Conservation (phyloP, 2,888 invertebrate genomes). For the Apamea monoglypha region DNA sequence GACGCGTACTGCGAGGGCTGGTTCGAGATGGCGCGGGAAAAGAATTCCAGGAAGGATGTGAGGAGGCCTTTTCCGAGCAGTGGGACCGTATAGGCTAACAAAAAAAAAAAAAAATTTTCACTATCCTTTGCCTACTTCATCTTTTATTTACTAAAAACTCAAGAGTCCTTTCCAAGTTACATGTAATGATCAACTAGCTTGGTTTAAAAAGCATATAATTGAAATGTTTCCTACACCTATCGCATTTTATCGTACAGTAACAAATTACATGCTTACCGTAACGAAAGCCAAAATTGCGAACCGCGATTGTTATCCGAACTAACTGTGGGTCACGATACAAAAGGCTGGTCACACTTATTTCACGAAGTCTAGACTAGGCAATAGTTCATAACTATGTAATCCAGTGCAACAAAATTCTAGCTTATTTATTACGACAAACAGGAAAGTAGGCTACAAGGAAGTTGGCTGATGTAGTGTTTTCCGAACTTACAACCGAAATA, state of each 20-base stretch:
- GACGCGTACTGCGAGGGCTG: no score
- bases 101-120: no score
- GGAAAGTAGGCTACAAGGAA: no score
- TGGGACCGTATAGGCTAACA: no score
- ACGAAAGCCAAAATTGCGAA: slow-evolving; percentile 22
- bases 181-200: background rate
- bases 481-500: slow-evolving; percentile 33
- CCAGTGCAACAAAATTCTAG: slow-evolving; percentile 29
- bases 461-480: slow-evolving; percentile 40
- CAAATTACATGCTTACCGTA: slow-evolving; percentile 27
- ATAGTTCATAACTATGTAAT: slow-evolving; percentile 20
- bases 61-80: no score
- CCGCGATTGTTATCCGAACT: slow-evolving; percentile 31
- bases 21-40: no score
- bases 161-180: background rate
- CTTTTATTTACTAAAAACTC: background rate
- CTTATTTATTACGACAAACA: slow-evolving; percentile 32
- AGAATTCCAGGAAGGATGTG: no score
- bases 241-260: background rate
- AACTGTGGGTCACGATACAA: slow-evolving; percentile 8
- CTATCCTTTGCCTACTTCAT: background rate
- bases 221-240: background rate
- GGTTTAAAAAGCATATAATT: slow-evolving; percentile 2
- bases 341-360: slow-evolving; percentile 3
- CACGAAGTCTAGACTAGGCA: slow-evolving; percentile 8